phyloP scores from a whole-genome alignment of 1,140 invertebrate species.

The Drosophila novamexicana region DNA sequence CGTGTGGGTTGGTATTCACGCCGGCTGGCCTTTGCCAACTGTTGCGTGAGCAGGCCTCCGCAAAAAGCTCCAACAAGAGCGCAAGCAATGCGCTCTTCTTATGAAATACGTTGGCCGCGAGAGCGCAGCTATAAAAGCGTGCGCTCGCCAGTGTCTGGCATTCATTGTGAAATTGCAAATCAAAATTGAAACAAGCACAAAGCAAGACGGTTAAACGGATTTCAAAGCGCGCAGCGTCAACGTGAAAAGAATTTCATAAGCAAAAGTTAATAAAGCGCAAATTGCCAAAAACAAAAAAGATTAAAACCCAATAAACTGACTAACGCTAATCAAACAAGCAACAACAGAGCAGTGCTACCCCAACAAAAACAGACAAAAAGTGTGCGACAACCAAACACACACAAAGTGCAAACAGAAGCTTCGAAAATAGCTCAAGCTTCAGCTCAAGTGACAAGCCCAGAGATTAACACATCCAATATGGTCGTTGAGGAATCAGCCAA shows the following conservation, averaged over 20 bases:
- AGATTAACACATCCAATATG: constrained; percentile 73
- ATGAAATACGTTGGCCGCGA: constrained; percentile 77
- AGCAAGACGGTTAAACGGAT: constrained; percentile 61
- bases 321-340: constrained; percentile 32
- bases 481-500: constrained; percentile 76
- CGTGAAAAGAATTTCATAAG: constrained; percentile 84
- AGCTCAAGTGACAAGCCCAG: constrained; percentile 52
- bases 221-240: constrained; percentile 47
- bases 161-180: constrained; percentile 84
- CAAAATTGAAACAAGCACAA: constrained; percentile 82
- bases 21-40: constrained; percentile 44
- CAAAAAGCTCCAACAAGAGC: constrained; percentile 37
- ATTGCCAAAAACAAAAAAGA: constrained; percentile 30
- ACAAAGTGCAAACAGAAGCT: constrained; percentile 56
- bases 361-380: constrained; percentile 27
- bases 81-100: constrained; percentile 47
- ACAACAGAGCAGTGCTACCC: constrained; percentile 46
- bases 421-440: constrained; percentile 48
- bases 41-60: constrained; percentile 35
- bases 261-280: constrained; percentile 75
- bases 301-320: constrained; percentile 15
- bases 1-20: constrained; percentile 43
- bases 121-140: constrained; percentile 77
- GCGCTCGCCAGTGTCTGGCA: constrained; percentile 40
- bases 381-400: constrained; percentile 27